Base-by-base conservation (phyloP, 1,140 invertebrate species). In the Drepana arcuata region DNA sequence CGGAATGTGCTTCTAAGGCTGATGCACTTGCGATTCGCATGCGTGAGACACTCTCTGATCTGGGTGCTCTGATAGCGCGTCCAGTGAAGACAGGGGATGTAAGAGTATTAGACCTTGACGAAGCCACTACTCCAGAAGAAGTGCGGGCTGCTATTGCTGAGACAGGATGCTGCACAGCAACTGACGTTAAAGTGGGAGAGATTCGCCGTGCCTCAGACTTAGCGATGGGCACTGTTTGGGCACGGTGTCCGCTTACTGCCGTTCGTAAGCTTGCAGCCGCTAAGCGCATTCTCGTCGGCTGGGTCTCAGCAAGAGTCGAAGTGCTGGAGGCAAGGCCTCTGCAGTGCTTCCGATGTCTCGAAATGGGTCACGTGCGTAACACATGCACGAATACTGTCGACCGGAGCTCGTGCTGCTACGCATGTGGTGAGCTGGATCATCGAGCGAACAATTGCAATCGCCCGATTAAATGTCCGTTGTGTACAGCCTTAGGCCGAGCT, bases 71-170 rank as follows among this genome's bases (percentile, higher is more conserved):
- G 0, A 34, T 48, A 1, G 13, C 34, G 2, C 30, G 50, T 1
- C 49, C 49, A 3, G n/a, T n/a, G 7, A 53, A 53, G 13, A 30
- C n/a, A 9, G 38, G 18, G 10, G 45, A 54, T 10, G 12, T 38
- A 1, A 35, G 45, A 2, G 31, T 54, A 0, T 28, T 39, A 32
- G 46, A 45, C 6, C 16, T 54, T 0, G 51, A 49, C 6, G 46
- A 54, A 0, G 38, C 46, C 7, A 23, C 43, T n/a, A 40, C 41
- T 5, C 4, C 26, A 26, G 23, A 28, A 7, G 46, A 49, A n/a
- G 31, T 33, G 2, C 10, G 2, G 1, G 6, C 5, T 2, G 18
- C 18, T 11, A 10, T 33, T 2, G 31, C 31, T 1, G 14, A 10
- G 16, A 12, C 10, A 13, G 31, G 31, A 6, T 10, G 11, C 14